These are phyloP conservation scores for Murina feae DNA, from an alignment of 2,113 vertebrate species.

Conservation along the genomic window DNA sequence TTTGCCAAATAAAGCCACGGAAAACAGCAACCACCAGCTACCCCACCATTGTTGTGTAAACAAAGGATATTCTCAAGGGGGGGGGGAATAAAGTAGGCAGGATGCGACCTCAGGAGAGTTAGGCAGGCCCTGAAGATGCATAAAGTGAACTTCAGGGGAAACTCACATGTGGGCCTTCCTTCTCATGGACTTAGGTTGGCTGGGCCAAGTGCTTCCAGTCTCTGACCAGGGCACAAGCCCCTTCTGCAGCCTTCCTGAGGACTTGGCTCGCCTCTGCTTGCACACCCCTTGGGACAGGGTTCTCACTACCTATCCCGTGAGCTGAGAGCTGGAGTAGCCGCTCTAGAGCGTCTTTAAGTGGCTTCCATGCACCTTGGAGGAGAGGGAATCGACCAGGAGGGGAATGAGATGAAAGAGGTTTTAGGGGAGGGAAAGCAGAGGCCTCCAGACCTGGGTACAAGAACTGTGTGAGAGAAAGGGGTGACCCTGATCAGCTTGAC, in stretches of 20 bases:
- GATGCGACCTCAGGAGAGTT: not conserved
- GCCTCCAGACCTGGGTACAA: not conserved
- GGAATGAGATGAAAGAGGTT: not conserved
- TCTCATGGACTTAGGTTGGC: not conserved
- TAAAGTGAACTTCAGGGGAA: not conserved
- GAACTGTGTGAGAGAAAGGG: not conserved
- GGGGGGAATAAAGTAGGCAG: not conserved
- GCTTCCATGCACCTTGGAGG: not conserved
- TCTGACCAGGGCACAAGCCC: not conserved
- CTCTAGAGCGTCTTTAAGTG: not conserved
- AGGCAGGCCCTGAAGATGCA: not conserved
- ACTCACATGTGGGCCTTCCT: not conserved
- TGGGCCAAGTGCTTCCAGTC: not conserved
- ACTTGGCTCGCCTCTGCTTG: not conserved
- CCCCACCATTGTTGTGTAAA: constrained; percentile 24
- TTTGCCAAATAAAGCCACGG: constrained; percentile 32
- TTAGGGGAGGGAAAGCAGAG: not conserved
- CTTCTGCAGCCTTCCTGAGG: not conserved
- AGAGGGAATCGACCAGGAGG: not conserved
- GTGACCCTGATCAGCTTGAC: not conserved
- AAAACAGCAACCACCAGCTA: not conserved
- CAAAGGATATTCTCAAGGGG: not conserved
- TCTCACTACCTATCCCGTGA: not conserved
- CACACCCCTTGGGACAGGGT: not conserved
- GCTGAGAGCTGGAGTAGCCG: not conserved